Percentiles rank a stretch among this genome's conserved stretches.
phyloP scores from a whole-genome alignment of 2,113 vertebrate species.

The Sphaerodactylus townsendi region DNA sequence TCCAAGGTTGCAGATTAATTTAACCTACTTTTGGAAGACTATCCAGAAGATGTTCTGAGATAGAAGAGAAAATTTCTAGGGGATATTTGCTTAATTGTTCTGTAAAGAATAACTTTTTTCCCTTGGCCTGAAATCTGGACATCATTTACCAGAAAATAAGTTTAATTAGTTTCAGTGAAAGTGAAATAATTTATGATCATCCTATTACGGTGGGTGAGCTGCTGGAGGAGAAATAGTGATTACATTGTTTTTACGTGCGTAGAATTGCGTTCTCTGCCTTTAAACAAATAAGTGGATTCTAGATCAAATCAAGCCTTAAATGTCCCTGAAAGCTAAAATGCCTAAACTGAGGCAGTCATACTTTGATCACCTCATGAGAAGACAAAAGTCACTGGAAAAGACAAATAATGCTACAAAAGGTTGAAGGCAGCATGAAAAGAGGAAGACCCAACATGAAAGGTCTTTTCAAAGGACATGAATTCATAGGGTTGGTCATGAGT shows the following conservation, averaged over 20 bases:
- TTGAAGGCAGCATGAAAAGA: too few relatives aligned
- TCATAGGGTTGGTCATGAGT: too few relatives aligned
- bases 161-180: neutral
- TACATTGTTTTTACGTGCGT: neutral
- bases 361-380: too few relatives aligned
- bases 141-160: neutral
- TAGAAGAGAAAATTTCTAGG: conserved; percentile 28
- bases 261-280: too few relatives aligned
- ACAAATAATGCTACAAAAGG: too few relatives aligned
- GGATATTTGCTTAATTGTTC: conserved; percentile 46
- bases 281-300: too few relatives aligned
- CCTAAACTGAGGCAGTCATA: too few relatives aligned
- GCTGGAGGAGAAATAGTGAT: neutral
- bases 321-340: too few relatives aligned
- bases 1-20: conserved; percentile 50
- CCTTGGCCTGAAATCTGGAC: neutral
- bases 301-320: too few relatives aligned
- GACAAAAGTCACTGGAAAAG: too few relatives aligned
- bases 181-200: neutral
- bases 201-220: neutral
- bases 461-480: too few relatives aligned
- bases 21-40: conserved; percentile 31
- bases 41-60: neutral
- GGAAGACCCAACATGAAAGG: too few relatives aligned
- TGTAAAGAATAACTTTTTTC: conserved; percentile 30